Evolutionary conservation across 2,797 vertebrate species (phyloP).

Genomic region (Liasis olivaceus): DNA sequence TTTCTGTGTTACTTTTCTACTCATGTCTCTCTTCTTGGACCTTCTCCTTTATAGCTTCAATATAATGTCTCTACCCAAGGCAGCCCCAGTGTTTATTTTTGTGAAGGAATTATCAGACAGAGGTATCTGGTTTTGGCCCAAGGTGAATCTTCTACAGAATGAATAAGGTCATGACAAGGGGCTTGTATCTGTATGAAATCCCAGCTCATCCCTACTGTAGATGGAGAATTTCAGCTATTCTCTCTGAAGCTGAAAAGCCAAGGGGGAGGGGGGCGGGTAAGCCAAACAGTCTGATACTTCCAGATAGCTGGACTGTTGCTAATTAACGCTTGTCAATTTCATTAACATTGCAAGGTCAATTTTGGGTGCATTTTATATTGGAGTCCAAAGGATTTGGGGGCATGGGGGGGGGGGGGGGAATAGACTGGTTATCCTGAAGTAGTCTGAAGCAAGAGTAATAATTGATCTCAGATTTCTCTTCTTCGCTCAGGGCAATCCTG

Average conservation of each 20-base stretch:
- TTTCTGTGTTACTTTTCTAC: not conserved
- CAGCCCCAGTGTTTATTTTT: not conserved
- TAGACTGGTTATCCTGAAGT: not conserved
- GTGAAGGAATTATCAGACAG: not conserved
- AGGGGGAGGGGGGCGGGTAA: not conserved
- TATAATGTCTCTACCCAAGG: not conserved
- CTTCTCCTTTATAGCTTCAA: not conserved
- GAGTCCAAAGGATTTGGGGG: not conserved
- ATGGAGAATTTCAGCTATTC: not conserved
- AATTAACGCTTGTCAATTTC: not conserved
- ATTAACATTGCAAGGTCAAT: not conserved
- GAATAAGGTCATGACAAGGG: not conserved
- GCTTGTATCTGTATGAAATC: not conserved
- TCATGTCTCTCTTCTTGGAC: not conserved
- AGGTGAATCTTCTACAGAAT: not conserved
- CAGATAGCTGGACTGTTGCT: not conserved
- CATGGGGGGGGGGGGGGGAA: not conserved
- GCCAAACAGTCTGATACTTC: not conserved
- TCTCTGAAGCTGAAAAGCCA: not conserved
- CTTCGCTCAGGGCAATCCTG: constrained; percentile 68
- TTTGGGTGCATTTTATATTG: not conserved
- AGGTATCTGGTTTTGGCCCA: not conserved
- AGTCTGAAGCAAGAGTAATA: not conserved
- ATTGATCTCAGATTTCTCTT: not conserved
- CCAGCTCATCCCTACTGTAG: not conserved